Base-by-base conservation (phyloP, 2,113 vertebrate genomes). In the Sprattus sprattus region DNA sequence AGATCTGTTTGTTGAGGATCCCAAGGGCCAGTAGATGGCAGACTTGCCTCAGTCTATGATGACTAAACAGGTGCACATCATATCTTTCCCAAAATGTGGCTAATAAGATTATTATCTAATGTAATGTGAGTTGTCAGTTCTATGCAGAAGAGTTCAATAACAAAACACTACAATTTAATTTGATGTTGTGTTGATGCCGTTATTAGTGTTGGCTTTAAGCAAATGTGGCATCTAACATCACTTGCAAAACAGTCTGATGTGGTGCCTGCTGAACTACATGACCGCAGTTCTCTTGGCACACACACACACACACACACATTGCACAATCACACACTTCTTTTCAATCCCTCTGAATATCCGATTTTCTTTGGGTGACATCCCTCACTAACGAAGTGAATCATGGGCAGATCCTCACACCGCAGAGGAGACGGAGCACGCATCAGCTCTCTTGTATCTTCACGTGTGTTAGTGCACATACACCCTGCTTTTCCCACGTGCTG, bases 1-100 rank as follows among this genome's bases (percentile, higher is more conserved):
- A 28, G n/a, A 11, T 11, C 25, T 15, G 11, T 78, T 78, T 32
- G 39, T 39, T 39, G 71, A 0, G 28, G 71, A 32, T 81, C 64
- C 81, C 6, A 57, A 52, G 6, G 60, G 81, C 86, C 89, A 87
- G 85, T 88, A 88, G 84, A 87, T 84, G 82, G 82, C 84, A 82
- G 45, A 57, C 87, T 82, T 87, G 82, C 49, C 50, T 39, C 78
- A 44, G 52, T 83, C 71, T 16, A 18, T 39, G 10, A 78, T 44
- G 15, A 39, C 71, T 78, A 10, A 11, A 32, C 6, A 60, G 54
- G 54, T 22, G 11, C 54, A 6, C 5, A 6, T 60, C 54, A 22
- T 4, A 54, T 5, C 54, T 60, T 20, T 6, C 54, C n/a, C 6
- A 67, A 67, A 25, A 28, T 28, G 11, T 67, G n/a, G 1, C n/a